A percentile compares a stretch with the other conserved stretches of the same genome.
phyloP scores from a whole-genome alignment of 2,888 invertebrate genomes.

The Tetheella fluctuosa region DNA sequence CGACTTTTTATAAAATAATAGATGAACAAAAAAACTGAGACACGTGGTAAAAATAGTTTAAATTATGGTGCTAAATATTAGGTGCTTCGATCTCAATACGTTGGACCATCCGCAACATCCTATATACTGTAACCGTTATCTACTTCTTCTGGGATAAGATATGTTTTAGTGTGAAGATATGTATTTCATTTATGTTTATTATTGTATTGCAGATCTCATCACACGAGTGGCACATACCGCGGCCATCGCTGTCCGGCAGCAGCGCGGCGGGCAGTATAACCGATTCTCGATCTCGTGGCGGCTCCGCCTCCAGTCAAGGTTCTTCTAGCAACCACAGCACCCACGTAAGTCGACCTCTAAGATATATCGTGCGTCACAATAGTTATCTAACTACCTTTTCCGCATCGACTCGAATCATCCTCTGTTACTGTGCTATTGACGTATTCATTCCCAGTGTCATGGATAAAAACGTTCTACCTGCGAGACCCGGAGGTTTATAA shows the following conservation, averaged over 20 bases:
- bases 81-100: no score
- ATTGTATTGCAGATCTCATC: slow-evolving; percentile 65
- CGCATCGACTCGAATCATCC: slow-evolving; percentile 28
- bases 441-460: neutral
- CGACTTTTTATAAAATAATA: no score
- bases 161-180: neutral
- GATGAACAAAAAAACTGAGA: no score
- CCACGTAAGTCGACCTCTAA: slow-evolving; percentile 84
- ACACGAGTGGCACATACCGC: slow-evolving; percentile 90
- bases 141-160: no score
- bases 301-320: slow-evolving; percentile 87
- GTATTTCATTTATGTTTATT: neutral
- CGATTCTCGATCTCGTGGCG: slow-evolving; percentile 74
- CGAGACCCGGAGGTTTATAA: neutral
- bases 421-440: neutral
- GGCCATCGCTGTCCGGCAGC: slow-evolving; percentile 88
- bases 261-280: slow-evolving; percentile 63
- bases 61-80: no score
- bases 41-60: no score
- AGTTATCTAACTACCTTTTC: slow-evolving; percentile 30
- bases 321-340: slow-evolving; percentile 89
- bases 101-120: no score
- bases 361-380: slow-evolving; percentile 36
- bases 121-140: no score
- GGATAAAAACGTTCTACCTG: neutral